Base-by-base conservation (phyloP, 1,140 invertebrate genomes). In the Drosophila pseudoobscura region DNA sequence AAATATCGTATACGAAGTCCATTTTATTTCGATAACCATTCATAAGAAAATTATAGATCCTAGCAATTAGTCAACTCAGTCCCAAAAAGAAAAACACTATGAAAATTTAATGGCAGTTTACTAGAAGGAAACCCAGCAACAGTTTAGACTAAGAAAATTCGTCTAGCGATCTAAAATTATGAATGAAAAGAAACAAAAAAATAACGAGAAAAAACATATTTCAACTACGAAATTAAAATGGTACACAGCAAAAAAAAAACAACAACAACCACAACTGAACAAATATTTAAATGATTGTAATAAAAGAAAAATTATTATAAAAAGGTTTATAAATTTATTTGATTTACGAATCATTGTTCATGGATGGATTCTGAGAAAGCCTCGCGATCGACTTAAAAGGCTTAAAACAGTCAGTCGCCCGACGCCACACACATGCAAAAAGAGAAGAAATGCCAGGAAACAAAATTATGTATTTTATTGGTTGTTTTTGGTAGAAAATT, bases 241-340 rank as follows among this genome's bases (percentile, higher is more conserved):
- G 64, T 85, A 87, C 69, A 87, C 71, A 78, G 60, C 65, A 68
- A 46, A 61, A 45, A 45, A 44, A 58, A 49, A 68, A 62, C 45
- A 65, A 62, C 45, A 65, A 73, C 52, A 64, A 55, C 49, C 53
- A 77, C 61, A 89, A 76, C 57, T 87, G 75, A 75, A 78, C 56
- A 79, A 78, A 87, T 88, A 87, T 88, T 87, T 88, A 88, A 87
- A 88, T 85, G 75, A 89, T 89, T 88, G 84, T 88, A 88, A 89
- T 88, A 88, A 88, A 89, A 82, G 71, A 75, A 72, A 65, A 59
- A 72, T 62, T 75, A 78, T 75, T 66, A 79, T 76, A 26, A 75
- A 72, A 65, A 59, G 68, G 72, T 76, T 75, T 66, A 73, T 73
- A 80, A 80, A 72, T 69, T 58, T 54, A 68, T 68, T 77, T 75